Base-by-base conservation (phyloP, 2,113 vertebrate species). In the Pseudorasbora parva region DNA sequence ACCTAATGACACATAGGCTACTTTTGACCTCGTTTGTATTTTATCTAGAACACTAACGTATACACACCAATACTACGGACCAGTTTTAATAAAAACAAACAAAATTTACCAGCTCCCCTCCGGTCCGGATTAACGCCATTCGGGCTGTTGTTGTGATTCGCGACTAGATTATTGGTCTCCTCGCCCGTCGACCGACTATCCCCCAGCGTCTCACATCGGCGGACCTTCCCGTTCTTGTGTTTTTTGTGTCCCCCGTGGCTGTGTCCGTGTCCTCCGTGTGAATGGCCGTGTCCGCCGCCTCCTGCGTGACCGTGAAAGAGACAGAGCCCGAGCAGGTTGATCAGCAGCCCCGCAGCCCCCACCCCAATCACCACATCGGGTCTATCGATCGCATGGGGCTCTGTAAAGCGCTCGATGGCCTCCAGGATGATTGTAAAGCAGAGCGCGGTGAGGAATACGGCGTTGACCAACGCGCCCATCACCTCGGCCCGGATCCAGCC, bases 401-500 rank as follows among this genome's bases (percentile, higher is more conserved):
- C 96, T 1, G 96, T 96, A 93, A 98, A 98, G 82, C 97, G 97
- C 94, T 98, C 96, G 80, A 97, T 85, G 86, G 96, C 97, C 93
- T 99, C 97, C 91, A 98, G 94, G 43, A 98, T 92, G 92, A 99
- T 98, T 92, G 97, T 98, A 94, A 99, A 98, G 93, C 97, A 99
- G 62, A 99, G 95, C 74, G 97, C 97, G 75, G 97, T 98, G 86
- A 98, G 97, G 93, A 99, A 98, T 86, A 99, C 96, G 62, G 97
- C 98, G 91, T 98, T 98, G 84, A 98, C 97, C 81, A 99, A 94
- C 15, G 97, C 97, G n/a, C 97, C 97, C 97, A 99, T 98, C 94
- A 98, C 98, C 93, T 98, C 97, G 45, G 98, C 97, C 64, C 97
- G 97, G 92, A 99, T 97, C 97, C 97, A 99, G 23, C 97, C 97